These are phyloP conservation scores for Drosophila antonietae DNA, from an alignment of 2,888 invertebrate species.

Conservation along the genomic window DNA sequence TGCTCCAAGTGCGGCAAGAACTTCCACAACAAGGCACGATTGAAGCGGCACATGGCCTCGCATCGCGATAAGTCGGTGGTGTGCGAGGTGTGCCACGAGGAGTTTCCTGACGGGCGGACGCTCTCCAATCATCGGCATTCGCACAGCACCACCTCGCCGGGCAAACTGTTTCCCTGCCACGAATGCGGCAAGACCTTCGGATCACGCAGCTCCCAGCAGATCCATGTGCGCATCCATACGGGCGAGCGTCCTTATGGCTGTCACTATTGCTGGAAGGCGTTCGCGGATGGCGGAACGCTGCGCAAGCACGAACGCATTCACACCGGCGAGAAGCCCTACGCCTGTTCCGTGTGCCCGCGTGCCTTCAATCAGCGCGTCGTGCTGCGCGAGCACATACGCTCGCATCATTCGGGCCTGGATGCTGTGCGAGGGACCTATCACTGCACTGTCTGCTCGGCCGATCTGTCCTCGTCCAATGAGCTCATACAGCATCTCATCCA, in stretches of 20 bases:
- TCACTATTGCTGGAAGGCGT: conserved; percentile 94
- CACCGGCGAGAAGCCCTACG: conserved; percentile 94
- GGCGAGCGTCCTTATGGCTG: conserved; percentile 93
- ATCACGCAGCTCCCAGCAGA: conserved; percentile 93
- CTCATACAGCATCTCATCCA: conserved; percentile 93
- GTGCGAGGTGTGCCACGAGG: conserved; percentile 89
- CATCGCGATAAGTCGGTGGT: conserved; percentile 89
- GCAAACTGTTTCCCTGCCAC: conserved; percentile 91
- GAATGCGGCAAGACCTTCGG: conserved; percentile 95
- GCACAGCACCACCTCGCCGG: conserved; percentile 85
- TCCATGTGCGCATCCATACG: conserved; percentile 94
- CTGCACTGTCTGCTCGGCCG: conserved; percentile 91
- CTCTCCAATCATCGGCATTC: conserved; percentile 90
- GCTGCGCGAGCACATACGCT: conserved; percentile 92
- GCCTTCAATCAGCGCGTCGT: conserved; percentile 95
- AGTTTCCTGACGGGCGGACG: conserved; percentile 89
- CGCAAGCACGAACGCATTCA: conserved; percentile 94
- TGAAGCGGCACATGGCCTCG: conserved; percentile 89
- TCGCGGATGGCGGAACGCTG: conserved; percentile 94
- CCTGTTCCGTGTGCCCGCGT: conserved; percentile 93
- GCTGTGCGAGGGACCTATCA: conserved; percentile 89
- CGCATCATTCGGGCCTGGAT: conserved; percentile 93
- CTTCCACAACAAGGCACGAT: conserved; percentile 89
- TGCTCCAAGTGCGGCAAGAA: conserved; percentile 90
- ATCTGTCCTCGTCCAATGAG: conserved; percentile 89